Percentiles rank a stretch among this genome's conserved stretches.
Conservation (phyloP, 2,113 vertebrate genomes). For the Cyphomyrus discorhynchus region DNA sequence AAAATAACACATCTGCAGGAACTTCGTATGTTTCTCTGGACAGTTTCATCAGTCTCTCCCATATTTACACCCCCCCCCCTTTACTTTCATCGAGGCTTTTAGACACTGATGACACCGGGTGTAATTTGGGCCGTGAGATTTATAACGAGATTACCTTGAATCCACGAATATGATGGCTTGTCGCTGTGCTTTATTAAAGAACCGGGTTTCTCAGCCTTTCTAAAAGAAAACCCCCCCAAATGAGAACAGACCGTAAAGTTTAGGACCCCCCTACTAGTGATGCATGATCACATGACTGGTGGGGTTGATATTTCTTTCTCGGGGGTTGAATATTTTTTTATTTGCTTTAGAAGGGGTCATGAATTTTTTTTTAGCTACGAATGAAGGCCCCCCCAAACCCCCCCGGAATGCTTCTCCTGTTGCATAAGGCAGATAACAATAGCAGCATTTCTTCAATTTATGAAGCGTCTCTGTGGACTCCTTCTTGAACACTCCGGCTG, state of each 20-base stretch:
- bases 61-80: background rate
- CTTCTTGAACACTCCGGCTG: background rate
- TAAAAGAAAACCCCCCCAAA: background rate
- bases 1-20: background rate
- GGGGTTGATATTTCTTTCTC: background rate
- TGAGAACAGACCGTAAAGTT: background rate
- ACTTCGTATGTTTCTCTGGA: background rate
- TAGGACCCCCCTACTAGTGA: background rate
- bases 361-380: background rate
- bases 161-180: background rate
- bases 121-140: background rate
- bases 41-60: background rate
- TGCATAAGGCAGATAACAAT: background rate
- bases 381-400: background rate
- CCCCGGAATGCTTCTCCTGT: background rate
- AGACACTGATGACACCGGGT: background rate
- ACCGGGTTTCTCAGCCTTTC: background rate
- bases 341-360: background rate
- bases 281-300: background rate
- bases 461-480: background rate
- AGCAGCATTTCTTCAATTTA: background rate
- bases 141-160: background rate
- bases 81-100: background rate
- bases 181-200: background rate
- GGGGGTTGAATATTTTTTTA: background rate